Conservation (phyloP, 2,888 invertebrate species). For the Lysandra bellargus region DNA sequence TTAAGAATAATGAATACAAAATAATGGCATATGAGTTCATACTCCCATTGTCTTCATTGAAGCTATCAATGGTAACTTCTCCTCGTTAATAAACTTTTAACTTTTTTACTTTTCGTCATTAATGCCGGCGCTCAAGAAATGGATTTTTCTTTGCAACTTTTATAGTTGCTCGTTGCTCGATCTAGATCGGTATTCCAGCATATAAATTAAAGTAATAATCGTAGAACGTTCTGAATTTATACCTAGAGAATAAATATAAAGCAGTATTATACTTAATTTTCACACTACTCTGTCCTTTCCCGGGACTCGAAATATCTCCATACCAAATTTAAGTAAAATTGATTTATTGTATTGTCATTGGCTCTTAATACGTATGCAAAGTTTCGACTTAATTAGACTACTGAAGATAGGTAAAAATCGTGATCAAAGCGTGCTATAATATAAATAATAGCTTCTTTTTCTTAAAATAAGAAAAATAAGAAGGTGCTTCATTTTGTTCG, state of each 20-base stretch:
- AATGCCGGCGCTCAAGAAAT: constrained; percentile 3
- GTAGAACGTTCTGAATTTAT: not conserved
- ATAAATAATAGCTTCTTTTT: too few relatives aligned
- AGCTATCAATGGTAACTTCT: not conserved
- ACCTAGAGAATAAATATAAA: too few relatives aligned
- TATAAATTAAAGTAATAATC: not conserved
- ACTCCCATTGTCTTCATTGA: not conserved
- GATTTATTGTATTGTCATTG: too few relatives aligned
- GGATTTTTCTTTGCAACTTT: not conserved
- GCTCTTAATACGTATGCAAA: too few relatives aligned
- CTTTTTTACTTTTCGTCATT: not conserved
- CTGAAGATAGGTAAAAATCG: too few relatives aligned
- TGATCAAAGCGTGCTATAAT: too few relatives aligned
- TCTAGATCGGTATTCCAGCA: not conserved
- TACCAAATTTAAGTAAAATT: too few relatives aligned
- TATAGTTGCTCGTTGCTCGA: not conserved
- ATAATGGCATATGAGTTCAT: constrained; percentile 9
- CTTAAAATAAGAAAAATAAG: too few relatives aligned
- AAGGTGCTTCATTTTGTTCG: too few relatives aligned
- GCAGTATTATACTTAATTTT: not conserved
- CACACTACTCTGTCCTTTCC: too few relatives aligned
- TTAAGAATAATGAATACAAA: constrained; percentile 28
- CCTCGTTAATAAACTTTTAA: not conserved
- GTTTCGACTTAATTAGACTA: too few relatives aligned
- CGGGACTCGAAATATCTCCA: too few relatives aligned